Conservation (phyloP, 2,113 vertebrate species). For the Gadus macrocephalus region DNA sequence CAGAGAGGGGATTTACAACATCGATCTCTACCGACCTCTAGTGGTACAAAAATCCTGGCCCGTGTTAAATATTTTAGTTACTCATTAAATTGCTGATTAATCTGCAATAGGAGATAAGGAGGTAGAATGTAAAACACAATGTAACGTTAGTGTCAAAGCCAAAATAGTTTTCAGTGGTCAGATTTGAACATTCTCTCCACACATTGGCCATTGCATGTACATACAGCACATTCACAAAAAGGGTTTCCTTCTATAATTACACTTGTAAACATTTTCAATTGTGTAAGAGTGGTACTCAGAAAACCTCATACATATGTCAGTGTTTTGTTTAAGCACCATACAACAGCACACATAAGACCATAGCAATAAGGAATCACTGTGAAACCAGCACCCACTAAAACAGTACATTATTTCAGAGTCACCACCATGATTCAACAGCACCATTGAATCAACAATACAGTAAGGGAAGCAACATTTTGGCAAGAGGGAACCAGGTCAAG, state of each 20-base stretch:
- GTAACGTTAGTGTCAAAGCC: conserved; percentile 12
- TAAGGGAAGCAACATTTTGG: conserved; percentile 18
- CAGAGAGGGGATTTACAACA: no score
- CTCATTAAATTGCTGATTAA: conserved; percentile 10
- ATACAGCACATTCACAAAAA: conserved; percentile 7
- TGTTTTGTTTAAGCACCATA: conserved; percentile 1
- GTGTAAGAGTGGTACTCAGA: neutral
- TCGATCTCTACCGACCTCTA: conserved; percentile 32
- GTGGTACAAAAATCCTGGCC: neutral
- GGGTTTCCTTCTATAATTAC: neutral
- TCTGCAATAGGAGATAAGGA: conserved; percentile 15
- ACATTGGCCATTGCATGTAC: conserved; percentile 18
- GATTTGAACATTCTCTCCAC: conserved; percentile 9
- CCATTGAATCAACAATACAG: conserved; percentile 16
- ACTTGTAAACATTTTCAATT: conserved; percentile 3
- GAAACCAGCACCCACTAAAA: neutral
- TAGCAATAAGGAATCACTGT: conserved; percentile 36
- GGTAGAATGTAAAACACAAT: conserved; percentile 9
- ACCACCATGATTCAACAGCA: conserved; percentile 13
- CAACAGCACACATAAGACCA: conserved; percentile 34
- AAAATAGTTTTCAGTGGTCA: neutral
- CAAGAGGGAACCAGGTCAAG: no score
- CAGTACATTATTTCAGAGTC: conserved; percentile 4
- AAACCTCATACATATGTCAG: conserved; percentile 18
- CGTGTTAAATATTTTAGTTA: conserved; percentile 4